phyloP scores from a whole-genome alignment of 64 coral and sea anemone species.

The Actinia equina region DNA sequence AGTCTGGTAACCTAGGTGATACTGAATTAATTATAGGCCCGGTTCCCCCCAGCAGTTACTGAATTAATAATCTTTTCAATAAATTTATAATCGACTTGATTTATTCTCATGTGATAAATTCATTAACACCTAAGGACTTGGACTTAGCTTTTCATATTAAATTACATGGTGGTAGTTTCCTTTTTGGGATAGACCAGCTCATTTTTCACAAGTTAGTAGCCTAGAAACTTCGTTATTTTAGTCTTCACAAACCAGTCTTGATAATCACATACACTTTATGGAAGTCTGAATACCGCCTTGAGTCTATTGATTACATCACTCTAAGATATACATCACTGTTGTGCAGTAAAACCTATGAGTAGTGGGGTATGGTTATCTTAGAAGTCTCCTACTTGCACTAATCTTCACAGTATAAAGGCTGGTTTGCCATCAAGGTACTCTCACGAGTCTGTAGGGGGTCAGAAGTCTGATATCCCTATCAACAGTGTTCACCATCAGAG shows the following conservation, averaged over 20 bases:
- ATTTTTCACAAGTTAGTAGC: conserved; percentile 1
- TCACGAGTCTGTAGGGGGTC: neutral
- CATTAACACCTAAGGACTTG: neutral
- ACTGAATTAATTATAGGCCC: neutral
- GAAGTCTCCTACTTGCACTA: neutral
- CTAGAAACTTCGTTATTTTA: conserved; percentile 11
- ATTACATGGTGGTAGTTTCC: conserved; percentile 5
- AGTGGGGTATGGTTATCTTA: neutral
- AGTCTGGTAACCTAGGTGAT: neutral
- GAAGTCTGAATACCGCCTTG: neutral
- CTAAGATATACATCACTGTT: neutral
- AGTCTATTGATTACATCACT: neutral
- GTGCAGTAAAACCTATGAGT: conserved; percentile 1
- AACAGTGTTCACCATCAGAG: neutral
- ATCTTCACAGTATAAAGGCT: neutral
- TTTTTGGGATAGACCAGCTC: neutral
- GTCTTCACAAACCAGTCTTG: neutral
- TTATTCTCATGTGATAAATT: neutral
- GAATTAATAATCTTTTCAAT: neutral
- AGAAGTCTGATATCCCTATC: neutral
- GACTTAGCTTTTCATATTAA: neutral
- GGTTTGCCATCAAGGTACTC: neutral
- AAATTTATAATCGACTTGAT: neutral
- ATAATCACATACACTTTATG: neutral
- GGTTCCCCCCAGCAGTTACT: neutral